Percentiles rank a stretch among this genome's conserved stretches.
Conservation (phyloP, 2,113 vertebrate species). For the Axis porcinus region DNA sequence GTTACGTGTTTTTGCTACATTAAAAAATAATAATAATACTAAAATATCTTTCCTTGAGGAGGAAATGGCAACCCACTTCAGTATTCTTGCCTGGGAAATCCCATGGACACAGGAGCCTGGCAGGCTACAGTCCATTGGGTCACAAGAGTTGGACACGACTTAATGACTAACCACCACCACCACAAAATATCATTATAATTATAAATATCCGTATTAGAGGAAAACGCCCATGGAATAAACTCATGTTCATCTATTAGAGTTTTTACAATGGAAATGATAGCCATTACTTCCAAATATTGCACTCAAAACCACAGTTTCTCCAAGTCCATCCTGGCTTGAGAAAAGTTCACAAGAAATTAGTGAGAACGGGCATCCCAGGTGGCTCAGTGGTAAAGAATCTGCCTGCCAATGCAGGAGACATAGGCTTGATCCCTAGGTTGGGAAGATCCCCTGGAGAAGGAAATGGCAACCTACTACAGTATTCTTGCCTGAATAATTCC, state of each 20-base stretch:
- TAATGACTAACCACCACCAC: background rate
- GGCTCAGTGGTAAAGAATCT: background rate
- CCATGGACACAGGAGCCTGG: background rate
- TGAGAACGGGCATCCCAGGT: accelerated
- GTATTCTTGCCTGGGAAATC: background rate
- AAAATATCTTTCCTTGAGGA: background rate
- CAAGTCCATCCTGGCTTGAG: background rate
- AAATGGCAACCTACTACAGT: background rate
- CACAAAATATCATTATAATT: background rate
- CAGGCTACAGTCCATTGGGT: background rate
- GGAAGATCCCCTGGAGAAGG: background rate
- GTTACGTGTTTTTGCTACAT: background rate
- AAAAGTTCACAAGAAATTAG: background rate
- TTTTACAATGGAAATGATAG: background rate
- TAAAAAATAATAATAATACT: background rate
- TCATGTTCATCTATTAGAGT: background rate
- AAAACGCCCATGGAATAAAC: background rate
- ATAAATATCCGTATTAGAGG: background rate
- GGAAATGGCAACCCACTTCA: background rate
- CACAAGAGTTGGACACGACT: background rate
- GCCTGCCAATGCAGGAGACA: background rate
- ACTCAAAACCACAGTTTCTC: background rate
- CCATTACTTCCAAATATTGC: background rate
- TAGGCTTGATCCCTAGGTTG: background rate
- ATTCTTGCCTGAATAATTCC: background rate